Conservation (phyloP, 2,797 vertebrate genomes). For the Enteromius mattozi region DNA sequence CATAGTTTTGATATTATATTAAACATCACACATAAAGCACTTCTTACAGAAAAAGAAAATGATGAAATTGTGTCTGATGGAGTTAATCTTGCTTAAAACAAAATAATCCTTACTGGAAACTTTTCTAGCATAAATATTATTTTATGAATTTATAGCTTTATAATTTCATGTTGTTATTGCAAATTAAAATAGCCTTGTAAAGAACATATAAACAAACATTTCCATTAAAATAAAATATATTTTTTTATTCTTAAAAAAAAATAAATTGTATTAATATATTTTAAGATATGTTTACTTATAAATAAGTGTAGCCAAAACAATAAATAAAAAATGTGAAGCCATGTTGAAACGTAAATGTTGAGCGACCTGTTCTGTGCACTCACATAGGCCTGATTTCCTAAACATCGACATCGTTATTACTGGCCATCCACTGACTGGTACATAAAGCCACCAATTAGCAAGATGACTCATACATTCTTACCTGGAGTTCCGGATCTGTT, state of each 20-base stretch:
- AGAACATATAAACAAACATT: background rate
- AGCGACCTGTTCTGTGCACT: background rate
- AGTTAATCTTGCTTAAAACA: background rate
- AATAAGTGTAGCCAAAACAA: background rate
- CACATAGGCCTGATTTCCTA: background rate
- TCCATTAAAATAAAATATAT: background rate
- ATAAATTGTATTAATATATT: background rate
- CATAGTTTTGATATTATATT: background rate
- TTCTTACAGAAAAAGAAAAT: background rate
- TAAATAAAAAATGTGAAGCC: no score
- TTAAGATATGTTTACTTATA: background rate
- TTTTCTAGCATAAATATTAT: background rate
- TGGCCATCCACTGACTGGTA: background rate
- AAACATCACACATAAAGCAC: background rate
- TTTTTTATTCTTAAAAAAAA: background rate
- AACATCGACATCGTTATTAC: background rate
- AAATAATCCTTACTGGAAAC: background rate
- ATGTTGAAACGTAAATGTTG: background rate
- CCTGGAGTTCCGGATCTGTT: constrained; percentile 96
- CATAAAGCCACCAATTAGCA: background rate
- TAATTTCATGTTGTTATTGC: background rate
- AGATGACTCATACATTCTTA: constrained; percentile 62
- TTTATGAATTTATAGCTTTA: background rate
- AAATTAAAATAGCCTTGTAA: background rate
- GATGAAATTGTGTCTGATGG: no score